These are phyloP conservation scores for Bombus sylvicola DNA, from an alignment of 1,140 invertebrate genomes.

Conservation along the genomic window DNA sequence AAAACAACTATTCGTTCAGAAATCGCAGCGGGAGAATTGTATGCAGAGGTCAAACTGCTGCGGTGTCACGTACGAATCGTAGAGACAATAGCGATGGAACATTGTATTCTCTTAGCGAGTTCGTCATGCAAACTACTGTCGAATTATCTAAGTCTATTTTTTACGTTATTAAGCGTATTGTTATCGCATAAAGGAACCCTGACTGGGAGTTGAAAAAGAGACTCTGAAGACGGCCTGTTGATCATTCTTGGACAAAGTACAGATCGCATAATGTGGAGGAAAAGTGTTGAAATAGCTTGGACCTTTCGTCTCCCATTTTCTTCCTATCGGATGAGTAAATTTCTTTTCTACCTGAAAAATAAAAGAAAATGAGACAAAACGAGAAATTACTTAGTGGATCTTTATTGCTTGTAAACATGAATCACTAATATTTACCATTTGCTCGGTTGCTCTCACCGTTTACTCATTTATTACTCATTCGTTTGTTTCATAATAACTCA, in stretches of 20 bases:
- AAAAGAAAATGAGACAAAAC: not conserved
- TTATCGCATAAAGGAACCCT: not conserved
- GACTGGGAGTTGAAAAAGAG: not conserved
- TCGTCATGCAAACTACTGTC: not conserved
- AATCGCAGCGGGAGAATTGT: not conserved
- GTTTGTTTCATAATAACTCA: not conserved
- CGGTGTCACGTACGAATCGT: not conserved
- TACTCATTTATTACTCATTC: not conserved
- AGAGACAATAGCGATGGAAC: not conserved
- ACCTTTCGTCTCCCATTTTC: not conserved
- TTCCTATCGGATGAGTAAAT: not conserved
- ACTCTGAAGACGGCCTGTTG: not conserved
- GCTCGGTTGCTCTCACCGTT: not conserved
- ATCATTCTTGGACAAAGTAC: not conserved
- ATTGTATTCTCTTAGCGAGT: not conserved
- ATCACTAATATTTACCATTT: constrained; percentile 8
- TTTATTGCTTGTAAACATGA: constrained; percentile 13
- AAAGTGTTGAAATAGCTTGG: not conserved
- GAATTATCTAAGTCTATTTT: constrained; percentile 10
- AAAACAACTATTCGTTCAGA: too few relatives aligned
- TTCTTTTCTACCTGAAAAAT: not conserved
- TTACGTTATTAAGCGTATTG: constrained; percentile 26
- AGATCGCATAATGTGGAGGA: not conserved
- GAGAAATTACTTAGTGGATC: too few relatives aligned
- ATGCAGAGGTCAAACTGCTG: not conserved